A percentile compares a stretch with the other conserved stretches of the same genome.
Conservation (phyloP, 2,797 vertebrate species). For the Characodon lateralis region DNA sequence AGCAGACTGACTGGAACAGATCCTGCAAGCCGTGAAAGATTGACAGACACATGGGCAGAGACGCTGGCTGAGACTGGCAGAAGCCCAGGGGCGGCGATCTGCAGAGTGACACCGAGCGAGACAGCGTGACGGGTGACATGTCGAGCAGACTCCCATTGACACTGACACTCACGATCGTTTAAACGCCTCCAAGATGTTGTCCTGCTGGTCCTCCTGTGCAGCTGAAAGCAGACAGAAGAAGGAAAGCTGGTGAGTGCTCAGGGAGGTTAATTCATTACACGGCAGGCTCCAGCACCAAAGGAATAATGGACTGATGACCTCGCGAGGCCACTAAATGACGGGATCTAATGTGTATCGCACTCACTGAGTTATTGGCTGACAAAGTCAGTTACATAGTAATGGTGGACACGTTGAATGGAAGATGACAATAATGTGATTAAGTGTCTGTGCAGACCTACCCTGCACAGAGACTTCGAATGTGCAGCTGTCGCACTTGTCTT, state of each 20-base stretch:
- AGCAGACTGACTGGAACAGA: constrained; percentile 46
- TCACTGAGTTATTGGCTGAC: constrained; percentile 73
- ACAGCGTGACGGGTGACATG: constrained; percentile 59
- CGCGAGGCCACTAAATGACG: constrained; percentile 61
- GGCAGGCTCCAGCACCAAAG: constrained; percentile 23
- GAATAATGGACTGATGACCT: constrained; percentile 67
- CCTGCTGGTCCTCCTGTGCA: constrained; percentile 73
- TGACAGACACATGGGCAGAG: constrained; percentile 51
- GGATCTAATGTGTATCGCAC: constrained; percentile 62
- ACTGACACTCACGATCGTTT: constrained; percentile 84
- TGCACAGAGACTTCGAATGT: constrained; percentile 86
- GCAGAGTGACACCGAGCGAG: constrained; percentile 55
- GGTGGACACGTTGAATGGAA: constrained; percentile 57
- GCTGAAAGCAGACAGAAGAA: constrained; percentile 73
- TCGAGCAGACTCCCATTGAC: constrained; percentile 47
- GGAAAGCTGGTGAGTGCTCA: constrained; percentile 47
- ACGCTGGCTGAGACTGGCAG: constrained; percentile 57
- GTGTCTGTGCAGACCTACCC: constrained; percentile 74
- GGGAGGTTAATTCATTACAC: constrained; percentile 61
- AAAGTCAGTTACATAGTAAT: constrained; percentile 56
- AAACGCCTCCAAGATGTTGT: constrained; percentile 84
- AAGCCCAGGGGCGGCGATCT: constrained; percentile 59
- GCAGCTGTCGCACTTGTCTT: constrained; percentile 89
- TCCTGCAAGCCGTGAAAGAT: constrained; percentile 32
- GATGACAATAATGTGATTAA: constrained; percentile 72